Evolutionary conservation across 2,113 vertebrate genomes (phyloP).

Genomic region (Leptodactylus fuscus): DNA sequence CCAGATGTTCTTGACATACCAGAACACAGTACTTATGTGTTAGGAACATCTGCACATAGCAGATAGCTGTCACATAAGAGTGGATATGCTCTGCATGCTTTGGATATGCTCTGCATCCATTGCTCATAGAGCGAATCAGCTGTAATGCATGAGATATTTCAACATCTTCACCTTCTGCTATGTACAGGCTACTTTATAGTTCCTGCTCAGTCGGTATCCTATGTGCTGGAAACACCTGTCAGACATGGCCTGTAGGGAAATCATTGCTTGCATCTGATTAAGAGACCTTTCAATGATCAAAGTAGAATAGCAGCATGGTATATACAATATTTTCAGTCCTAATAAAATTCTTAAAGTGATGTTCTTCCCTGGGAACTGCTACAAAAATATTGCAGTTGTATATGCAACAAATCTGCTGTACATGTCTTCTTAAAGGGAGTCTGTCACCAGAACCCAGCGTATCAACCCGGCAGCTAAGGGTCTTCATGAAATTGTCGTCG

Average conservation of each 20-base stretch:
- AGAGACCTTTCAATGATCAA: background rate
- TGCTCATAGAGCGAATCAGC: background rate
- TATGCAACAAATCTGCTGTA: background rate
- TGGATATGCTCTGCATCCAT: background rate
- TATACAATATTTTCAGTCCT: background rate
- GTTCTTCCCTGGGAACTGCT: background rate
- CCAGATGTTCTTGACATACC: slow-evolving; percentile 11
- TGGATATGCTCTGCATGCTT: slow-evolving; percentile 13
- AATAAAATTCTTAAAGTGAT: background rate
- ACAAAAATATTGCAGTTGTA: background rate
- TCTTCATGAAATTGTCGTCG: no score
- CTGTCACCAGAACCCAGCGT: no score
- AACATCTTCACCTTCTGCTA: background rate
- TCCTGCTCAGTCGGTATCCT: background rate
- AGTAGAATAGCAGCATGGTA: background rate
- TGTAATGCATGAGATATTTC: background rate
- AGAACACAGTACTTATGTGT: background rate
- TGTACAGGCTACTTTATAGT: background rate
- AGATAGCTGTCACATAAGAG: slow-evolving; percentile 2
- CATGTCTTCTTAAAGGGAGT: no score
- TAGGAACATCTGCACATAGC: slow-evolving; percentile 2
- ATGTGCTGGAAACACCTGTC: slow-evolving; percentile 22
- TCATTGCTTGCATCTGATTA: slow-evolving; percentile 14
- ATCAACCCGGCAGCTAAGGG: no score
- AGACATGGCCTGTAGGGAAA: slow-evolving; percentile 13